Base-by-base conservation (phyloP, 2,888 invertebrate genomes). In the Parnassius mnemosyne region DNA sequence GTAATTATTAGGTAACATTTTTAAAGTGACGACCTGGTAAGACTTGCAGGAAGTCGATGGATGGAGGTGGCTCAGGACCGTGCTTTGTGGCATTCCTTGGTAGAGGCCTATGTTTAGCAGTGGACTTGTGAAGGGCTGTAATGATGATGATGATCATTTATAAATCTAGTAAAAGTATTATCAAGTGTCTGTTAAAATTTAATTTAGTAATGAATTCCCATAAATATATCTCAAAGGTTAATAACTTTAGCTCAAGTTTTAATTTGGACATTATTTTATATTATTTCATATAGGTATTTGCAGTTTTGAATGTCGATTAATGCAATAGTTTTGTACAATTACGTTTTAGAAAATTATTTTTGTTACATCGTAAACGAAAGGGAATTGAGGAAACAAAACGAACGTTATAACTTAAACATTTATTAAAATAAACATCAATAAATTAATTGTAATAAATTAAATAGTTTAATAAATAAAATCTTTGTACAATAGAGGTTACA, bases 401-500 rank as follows among this genome's bases (percentile, higher is more conserved):
- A 65, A 59, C 61, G 11, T 49, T 71, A 65, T 70, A 73, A 71
- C 72, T 77, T 73, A 79, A 80, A 77, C 70, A n/a, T 80, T 84
- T 81, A 82, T 83, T 85, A 67, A 66, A 57, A 70, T 65, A 62
- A 10, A 52, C 59, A 65, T 68, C 66, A 83, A 84, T 86, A 85
- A 84, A 76, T 87, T 86, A 89, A 81, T 83, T 78, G 78, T 77
- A 85, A 85, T 88, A 86, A 86, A 72, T 80, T 78, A 72, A 74
- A 83, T 83, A 80, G 85, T 81, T 80, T 78, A 84, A 82, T 74
- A 84, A 85, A 84, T 85, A 84, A 34, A 84, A 77, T 88, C 89
- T 90, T 89, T 90, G 87, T 91, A 91, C 90, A 89, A 79, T 66
- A 78, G 82, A 80, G 80, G 78, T 81, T 75, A 63, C 10, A 25